These are phyloP conservation scores for Chrysomallon squamiferum DNA, from an alignment of 1,140 invertebrate genomes.

Conservation along the genomic window DNA sequence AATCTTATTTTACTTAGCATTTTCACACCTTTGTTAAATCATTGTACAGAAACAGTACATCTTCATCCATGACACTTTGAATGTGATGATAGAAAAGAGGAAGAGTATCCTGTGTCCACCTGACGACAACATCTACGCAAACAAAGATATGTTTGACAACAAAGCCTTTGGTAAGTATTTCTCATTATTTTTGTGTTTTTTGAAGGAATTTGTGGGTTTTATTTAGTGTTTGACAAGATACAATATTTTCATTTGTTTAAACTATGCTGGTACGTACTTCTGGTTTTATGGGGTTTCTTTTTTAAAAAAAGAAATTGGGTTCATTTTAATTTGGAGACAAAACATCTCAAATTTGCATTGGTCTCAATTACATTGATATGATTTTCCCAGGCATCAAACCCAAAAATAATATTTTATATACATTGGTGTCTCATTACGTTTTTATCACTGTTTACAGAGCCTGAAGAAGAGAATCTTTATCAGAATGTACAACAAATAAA, in stretches of 20 bases:
- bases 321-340: too few relatives aligned
- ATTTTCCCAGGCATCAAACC: background rate
- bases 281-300: background rate
- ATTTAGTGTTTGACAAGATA: background rate
- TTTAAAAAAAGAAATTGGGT: too few relatives aligned
- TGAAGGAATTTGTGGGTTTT: too few relatives aligned
- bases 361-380: too few relatives aligned
- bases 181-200: too few relatives aligned
- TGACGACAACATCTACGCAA: background rate
- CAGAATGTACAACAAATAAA: background rate
- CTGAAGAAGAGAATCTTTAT: background rate
- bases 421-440: background rate
- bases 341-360: too few relatives aligned
- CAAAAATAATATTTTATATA: background rate
- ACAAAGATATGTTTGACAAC: slow-evolving; percentile 10
- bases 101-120: slow-evolving; percentile 13
- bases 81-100: slow-evolving; percentile 21
- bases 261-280: background rate
- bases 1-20: too few relatives aligned
- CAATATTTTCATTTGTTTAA: background rate
- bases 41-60: slow-evolving; percentile 37
- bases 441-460: background rate
- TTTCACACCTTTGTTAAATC: background rate
- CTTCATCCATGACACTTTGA: slow-evolving; percentile 39
- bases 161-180: slow-evolving; percentile 3